phyloP scores from a whole-genome alignment of 2,113 vertebrate species.

The Cnemophilus loriae region DNA sequence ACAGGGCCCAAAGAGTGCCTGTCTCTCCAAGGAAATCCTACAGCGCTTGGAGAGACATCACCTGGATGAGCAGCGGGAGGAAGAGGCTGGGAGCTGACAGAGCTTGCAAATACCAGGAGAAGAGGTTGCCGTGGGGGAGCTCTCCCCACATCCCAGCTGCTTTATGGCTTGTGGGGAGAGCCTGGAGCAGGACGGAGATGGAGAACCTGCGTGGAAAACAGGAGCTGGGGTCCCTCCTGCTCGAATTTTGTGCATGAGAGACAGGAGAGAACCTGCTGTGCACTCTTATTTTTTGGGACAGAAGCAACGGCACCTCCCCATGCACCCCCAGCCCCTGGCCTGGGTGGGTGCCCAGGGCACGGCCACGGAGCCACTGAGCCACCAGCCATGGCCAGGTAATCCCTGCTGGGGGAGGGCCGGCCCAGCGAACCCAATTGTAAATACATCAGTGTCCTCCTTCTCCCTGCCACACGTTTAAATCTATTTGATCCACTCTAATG shows the following conservation, averaged over 20 bases:
- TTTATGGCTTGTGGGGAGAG: background rate
- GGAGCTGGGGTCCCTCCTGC: background rate
- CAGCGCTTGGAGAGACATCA: background rate
- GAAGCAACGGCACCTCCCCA: background rate
- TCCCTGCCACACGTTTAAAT: conserved; percentile 14
- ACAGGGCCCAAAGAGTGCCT: background rate
- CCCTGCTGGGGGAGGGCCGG: background rate
- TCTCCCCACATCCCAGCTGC: background rate
- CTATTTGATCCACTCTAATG: conserved; percentile 45
- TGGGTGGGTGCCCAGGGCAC: background rate
- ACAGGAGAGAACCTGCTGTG: background rate
- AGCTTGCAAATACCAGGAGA: background rate
- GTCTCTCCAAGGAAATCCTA: background rate
- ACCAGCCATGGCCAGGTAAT: background rate
- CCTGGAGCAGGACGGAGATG: background rate
- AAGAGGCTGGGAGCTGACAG: background rate
- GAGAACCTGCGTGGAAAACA: background rate
- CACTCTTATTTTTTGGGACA: background rate
- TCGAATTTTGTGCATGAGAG: background rate
- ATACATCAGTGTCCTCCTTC: conserved; percentile 17
- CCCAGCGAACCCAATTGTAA: background rate
- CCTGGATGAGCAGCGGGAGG: background rate
- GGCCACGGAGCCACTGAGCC: background rate
- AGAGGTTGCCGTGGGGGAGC: background rate
- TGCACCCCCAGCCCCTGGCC: background rate